These are phyloP conservation scores for Druon quercuslanigerum DNA, from an alignment of 1,140 invertebrate genomes.

Conservation along the genomic window DNA sequence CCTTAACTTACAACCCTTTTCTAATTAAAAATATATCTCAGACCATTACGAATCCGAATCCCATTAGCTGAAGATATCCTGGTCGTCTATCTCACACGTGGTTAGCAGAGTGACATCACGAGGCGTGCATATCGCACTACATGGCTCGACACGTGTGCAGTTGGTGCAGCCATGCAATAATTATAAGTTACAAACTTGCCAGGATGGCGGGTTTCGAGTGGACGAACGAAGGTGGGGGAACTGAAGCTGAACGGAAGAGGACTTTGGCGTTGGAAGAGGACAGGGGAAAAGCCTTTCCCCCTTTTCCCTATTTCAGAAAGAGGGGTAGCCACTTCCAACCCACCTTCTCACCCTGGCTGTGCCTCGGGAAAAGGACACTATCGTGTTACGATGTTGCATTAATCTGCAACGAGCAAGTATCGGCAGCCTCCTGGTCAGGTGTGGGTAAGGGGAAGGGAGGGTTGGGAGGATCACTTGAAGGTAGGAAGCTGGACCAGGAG, in stretches of 20 bases:
- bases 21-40: no score
- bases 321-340: constrained; percentile 26
- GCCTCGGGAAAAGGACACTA: constrained; percentile 65
- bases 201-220: constrained; percentile 37
- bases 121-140: no score
- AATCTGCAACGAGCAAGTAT: constrained; percentile 65
- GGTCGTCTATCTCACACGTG: no score
- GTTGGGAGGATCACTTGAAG: constrained; percentile 28
- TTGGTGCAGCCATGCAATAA: constrained; percentile 40
- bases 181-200: constrained; percentile 50
- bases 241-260: constrained; percentile 9
- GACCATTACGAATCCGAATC: no score
- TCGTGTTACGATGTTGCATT: constrained; percentile 70
- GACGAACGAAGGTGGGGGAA: constrained; percentile 33
- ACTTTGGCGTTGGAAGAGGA: background rate
- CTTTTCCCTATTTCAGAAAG: constrained; percentile 33
- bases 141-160: no score
- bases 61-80: no score
- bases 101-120: no score
- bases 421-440: constrained; percentile 55
- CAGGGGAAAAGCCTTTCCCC: constrained; percentile 17
- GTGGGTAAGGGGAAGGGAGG: constrained; percentile 30
- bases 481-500: constrained; percentile 33
- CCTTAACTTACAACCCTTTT: no score
- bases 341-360: constrained; percentile 49